These are phyloP conservation scores for Psix sp. DNA, from an alignment of 1,140 invertebrate species.

Conservation along the genomic window DNA sequence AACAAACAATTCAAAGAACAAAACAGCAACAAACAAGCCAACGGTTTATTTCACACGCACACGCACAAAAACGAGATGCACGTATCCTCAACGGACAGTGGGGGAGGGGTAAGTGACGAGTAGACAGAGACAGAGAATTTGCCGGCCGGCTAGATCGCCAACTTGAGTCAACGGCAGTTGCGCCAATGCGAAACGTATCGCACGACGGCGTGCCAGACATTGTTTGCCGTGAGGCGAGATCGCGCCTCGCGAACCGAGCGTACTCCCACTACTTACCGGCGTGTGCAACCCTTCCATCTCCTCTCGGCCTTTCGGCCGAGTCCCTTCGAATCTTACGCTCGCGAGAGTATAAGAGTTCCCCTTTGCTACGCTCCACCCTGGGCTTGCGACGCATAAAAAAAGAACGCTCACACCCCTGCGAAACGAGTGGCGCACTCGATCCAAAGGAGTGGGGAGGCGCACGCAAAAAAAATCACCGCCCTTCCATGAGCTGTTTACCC, in stretches of 20 bases:
- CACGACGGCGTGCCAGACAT: slow-evolving; percentile 58
- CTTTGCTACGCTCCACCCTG: slow-evolving; percentile 34
- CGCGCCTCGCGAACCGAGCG: slow-evolving; percentile 24
- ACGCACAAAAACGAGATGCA: slow-evolving; percentile 2
- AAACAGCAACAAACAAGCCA: background rate
- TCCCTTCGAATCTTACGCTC: slow-evolving; percentile 14
- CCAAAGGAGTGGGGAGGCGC: background rate
- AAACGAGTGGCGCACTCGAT: slow-evolving; percentile 12
- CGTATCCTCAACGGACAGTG: background rate
- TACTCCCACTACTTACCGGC: slow-evolving; percentile 45
- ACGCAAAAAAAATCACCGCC: slow-evolving; percentile 8
- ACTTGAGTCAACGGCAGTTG: too few relatives aligned
- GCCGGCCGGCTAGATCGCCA: slow-evolving; percentile 41
- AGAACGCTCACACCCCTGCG: slow-evolving; percentile 30
- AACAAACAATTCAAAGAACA: too few relatives aligned
- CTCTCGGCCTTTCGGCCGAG: background rate
- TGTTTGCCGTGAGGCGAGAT: slow-evolving; percentile 51
- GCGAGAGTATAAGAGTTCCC: slow-evolving; percentile 15
- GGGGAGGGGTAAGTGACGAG: background rate
- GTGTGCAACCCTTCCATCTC: slow-evolving; percentile 40
- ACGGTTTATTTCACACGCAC: slow-evolving; percentile 1
- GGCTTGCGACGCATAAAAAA: slow-evolving; percentile 6
- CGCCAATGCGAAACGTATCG: slow-evolving; percentile 45
- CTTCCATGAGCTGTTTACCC: background rate
- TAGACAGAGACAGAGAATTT: slow-evolving; percentile 1